A percentile compares a stretch with the other conserved stretches of the same genome.
phyloP scores from a whole-genome alignment of 2,113 vertebrate genomes.

The Cacatua alba region DNA sequence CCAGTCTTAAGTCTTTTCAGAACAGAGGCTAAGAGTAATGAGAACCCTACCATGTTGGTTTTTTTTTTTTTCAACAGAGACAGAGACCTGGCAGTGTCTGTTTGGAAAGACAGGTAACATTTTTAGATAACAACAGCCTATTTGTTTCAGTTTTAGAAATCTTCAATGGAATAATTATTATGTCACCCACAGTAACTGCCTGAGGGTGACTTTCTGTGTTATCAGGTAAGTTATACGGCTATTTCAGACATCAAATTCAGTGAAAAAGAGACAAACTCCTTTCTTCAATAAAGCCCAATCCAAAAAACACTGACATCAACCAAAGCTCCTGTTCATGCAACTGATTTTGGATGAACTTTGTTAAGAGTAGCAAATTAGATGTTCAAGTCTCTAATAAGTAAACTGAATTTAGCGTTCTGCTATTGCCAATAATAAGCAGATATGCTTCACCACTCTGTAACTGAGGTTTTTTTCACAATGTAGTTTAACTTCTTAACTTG shows the following conservation, averaged over 20 bases:
- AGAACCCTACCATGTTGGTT: no score
- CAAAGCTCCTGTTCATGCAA: neutral
- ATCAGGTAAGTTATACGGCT: neutral
- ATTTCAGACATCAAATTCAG: neutral
- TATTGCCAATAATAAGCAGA: neutral
- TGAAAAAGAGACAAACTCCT: neutral
- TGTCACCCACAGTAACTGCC: neutral
- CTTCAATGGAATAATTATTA: neutral
- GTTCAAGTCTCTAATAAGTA: neutral
- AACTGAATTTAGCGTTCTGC: neutral
- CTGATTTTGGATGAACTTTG: neutral
- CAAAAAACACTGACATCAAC: neutral
- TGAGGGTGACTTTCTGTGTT: neutral
- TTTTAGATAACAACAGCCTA: no score
- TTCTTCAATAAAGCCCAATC: neutral
- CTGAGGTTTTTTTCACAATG: neutral
- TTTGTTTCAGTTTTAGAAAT: no score
- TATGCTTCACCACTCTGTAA: fast-evolving
- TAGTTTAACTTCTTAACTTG: neutral
- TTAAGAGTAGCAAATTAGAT: neutral
- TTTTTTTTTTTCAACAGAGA: neutral
- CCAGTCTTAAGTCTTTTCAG: no score
- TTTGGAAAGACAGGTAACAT: no score
- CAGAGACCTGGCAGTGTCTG: neutral
- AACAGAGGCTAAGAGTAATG: no score